Percentiles rank a stretch among this genome's conserved stretches.
Conservation (phyloP, 2,888 invertebrate species). For the Monochamus alternatus region DNA sequence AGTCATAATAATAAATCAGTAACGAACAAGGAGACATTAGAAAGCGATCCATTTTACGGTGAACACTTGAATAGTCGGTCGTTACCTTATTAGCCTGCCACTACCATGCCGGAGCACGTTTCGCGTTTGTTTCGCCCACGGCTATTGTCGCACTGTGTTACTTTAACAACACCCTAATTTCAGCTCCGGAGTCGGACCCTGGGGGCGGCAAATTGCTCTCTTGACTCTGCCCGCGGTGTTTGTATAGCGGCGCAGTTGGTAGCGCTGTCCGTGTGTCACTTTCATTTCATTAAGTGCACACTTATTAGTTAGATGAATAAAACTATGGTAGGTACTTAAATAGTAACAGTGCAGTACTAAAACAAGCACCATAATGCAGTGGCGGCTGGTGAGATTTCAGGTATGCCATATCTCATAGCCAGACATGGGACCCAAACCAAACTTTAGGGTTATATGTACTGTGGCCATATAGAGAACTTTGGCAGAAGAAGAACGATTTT, state of each 20-base stretch:
- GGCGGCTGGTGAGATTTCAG: no score
- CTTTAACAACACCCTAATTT: constrained; percentile 55
- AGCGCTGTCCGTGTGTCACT: constrained; percentile 9
- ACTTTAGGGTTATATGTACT: no score
- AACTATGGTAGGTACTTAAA: no score
- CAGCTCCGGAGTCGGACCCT: constrained; percentile 31
- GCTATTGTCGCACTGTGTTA: constrained; percentile 61
- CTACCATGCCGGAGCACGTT: constrained; percentile 65
- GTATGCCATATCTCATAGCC: no score
- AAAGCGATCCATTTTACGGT: constrained; percentile 64
- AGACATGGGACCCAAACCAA: no score
- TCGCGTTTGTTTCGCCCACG: constrained; percentile 66
- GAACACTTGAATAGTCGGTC: constrained; percentile 55
- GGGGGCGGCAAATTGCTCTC: constrained; percentile 58
- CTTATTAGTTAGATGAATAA: background rate
- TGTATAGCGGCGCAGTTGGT: constrained; percentile 41
- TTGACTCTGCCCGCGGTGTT: constrained; percentile 46
- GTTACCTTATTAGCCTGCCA: constrained; percentile 66
- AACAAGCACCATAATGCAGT: no score
- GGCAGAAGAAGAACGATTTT: no score
- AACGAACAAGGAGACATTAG: constrained; percentile 60
- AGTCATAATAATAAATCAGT: constrained; percentile 66
- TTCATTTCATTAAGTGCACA: constrained; percentile 6
- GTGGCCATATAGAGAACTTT: no score
- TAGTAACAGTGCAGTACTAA: no score